These are phyloP conservation scores for Lepisosteus oculatus DNA, from an alignment of 2,113 vertebrate genomes.

Conservation along the genomic window DNA sequence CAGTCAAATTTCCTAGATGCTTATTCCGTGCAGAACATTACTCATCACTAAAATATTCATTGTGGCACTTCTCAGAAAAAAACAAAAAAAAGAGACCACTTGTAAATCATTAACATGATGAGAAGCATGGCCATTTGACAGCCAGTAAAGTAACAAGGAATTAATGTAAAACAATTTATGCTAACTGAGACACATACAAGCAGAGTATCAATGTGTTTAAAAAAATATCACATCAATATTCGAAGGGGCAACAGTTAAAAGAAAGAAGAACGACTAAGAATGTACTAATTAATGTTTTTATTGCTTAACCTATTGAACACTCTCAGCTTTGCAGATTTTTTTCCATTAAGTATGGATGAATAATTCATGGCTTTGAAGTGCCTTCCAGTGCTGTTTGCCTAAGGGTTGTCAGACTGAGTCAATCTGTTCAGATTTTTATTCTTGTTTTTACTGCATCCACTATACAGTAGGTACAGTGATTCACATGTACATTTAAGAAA, in stretches of 20 bases:
- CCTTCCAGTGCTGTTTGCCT: constrained; percentile 27
- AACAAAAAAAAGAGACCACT: not conserved
- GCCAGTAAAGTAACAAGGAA: constrained; percentile 13
- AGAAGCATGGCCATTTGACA: constrained; percentile 12
- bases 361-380: constrained; percentile 32
- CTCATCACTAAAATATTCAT: constrained; percentile 21
- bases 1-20: not conserved
- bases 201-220: constrained; percentile 26
- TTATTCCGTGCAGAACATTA: not conserved
- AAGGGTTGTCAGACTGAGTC: constrained; percentile 21
- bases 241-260: constrained; percentile 30
- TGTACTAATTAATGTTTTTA: constrained; percentile 41
- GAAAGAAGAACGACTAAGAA: constrained; percentile 28
- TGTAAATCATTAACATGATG: constrained; percentile 22
- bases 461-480: not conserved
- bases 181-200: constrained; percentile 18
- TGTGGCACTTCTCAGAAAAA: constrained; percentile 4
- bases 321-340: constrained; percentile 35
- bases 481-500: not conserved
- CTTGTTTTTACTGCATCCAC: not conserved
- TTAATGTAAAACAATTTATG: constrained; percentile 23
- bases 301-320: constrained; percentile 36
- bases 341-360: constrained; percentile 34
- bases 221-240: constrained; percentile 23
- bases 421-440: constrained; percentile 8